Evolutionary conservation across 1,140 invertebrate species (phyloP).

Genomic region (Thaumetopoea pityocampa): DNA sequence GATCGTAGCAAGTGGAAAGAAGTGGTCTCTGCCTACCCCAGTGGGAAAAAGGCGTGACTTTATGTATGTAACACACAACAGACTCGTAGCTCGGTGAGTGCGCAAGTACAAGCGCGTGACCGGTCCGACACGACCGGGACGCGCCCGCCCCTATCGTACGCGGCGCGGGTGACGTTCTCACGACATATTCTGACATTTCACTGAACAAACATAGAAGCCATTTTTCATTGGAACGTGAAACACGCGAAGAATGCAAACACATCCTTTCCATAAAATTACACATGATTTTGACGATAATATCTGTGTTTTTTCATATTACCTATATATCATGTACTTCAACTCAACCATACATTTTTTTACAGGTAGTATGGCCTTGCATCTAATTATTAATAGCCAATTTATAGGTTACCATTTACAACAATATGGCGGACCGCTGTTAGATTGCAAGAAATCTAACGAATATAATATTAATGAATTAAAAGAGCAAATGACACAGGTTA

Average conservation of each 20-base stretch:
- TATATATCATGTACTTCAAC: too few species aligned
- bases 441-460: too few species aligned
- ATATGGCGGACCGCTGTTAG: too few species aligned
- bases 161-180: slow-evolving; percentile 51
- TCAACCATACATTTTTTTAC: too few species aligned
- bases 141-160: slow-evolving; percentile 42
- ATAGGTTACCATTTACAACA: too few species aligned
- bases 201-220: slow-evolving; percentile 68
- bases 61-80: slow-evolving; percentile 19
- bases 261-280: slow-evolving; percentile 26
- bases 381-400: too few species aligned
- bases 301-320: too few species aligned
- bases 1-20: too few species aligned
- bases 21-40: slow-evolving; percentile 16
- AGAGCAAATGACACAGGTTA: too few species aligned
- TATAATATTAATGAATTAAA: too few species aligned
- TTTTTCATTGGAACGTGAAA: slow-evolving; percentile 48
- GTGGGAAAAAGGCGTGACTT: slow-evolving; percentile 32
- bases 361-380: too few species aligned
- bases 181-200: slow-evolving; percentile 71
- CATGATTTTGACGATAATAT: slow-evolving; percentile 25
- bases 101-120: slow-evolving; percentile 58
- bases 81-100: slow-evolving; percentile 14
- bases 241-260: slow-evolving; percentile 41
- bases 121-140: slow-evolving; percentile 46